Evolutionary conservation across 2,888 invertebrate species (phyloP).

Genomic region (Drosophila anceps): DNA sequence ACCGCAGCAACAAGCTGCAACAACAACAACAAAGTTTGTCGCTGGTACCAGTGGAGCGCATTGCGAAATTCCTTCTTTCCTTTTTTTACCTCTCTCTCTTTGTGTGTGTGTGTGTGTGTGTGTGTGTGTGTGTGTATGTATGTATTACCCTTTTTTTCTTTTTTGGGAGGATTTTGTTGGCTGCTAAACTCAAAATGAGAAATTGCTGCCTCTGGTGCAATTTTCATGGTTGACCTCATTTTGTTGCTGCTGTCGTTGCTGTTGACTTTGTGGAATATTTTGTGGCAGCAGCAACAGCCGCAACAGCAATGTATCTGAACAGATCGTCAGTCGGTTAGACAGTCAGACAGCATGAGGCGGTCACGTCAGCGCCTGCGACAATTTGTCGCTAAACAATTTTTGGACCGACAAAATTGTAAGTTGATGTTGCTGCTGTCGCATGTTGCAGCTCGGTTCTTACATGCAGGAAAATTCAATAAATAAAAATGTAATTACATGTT

Average conservation of each 20-base stretch:
- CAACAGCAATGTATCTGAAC: constrained; percentile 59
- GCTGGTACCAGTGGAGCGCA: constrained; percentile 58
- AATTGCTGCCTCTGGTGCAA: constrained; percentile 77
- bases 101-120: not conserved
- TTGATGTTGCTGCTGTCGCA: constrained; percentile 42
- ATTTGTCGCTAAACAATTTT: constrained; percentile 79
- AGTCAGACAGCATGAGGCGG: constrained; percentile 44
- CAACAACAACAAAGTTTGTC: constrained; percentile 32
- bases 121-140: constrained; percentile 6
- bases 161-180: constrained; percentile 40
- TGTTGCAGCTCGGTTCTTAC: constrained; percentile 29
- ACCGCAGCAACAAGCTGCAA: constrained; percentile 54
- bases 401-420: constrained; percentile 46
- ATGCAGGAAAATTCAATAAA: constrained; percentile 72
- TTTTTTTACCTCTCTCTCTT: constrained; percentile 25
- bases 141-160: constrained; percentile 28
- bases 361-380: constrained; percentile 67
- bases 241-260: constrained; percentile 56
- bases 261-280: constrained; percentile 79
- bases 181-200: constrained; percentile 78
- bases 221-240: constrained; percentile 80
- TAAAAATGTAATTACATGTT: constrained; percentile 75
- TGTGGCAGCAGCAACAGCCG: constrained; percentile 51
- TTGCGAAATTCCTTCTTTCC: constrained; percentile 65
- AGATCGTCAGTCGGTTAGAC: constrained; percentile 32